Conservation (phyloP, 2,113 vertebrate species). For the Equus przewalskii region DNA sequence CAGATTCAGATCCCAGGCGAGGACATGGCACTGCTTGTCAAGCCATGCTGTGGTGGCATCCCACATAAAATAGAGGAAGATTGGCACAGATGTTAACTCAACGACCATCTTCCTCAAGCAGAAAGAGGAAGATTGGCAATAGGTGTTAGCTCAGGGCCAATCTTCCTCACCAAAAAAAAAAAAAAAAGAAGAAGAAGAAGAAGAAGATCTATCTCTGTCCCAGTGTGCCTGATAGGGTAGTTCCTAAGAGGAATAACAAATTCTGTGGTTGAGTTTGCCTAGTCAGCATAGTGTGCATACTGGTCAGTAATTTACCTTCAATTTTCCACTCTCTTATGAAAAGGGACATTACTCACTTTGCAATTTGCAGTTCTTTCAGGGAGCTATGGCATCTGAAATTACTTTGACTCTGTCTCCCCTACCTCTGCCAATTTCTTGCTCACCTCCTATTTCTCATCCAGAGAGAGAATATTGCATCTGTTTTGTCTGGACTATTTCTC, state of each 20-base stretch:
- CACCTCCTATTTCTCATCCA: not conserved
- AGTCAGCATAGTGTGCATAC: accelerated
- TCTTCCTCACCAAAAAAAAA: too few relatives aligned
- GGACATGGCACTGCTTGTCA: too few relatives aligned
- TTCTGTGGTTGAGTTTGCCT: not conserved
- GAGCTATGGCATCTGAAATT: not conserved
- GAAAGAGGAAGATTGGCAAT: too few relatives aligned
- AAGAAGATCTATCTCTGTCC: not conserved
- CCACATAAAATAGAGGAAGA: too few relatives aligned
- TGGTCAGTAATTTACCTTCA: not conserved
- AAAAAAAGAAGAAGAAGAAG: too few relatives aligned
- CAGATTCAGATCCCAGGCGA: too few relatives aligned
- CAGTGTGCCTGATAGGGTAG: not conserved
- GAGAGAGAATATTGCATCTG: not conserved
- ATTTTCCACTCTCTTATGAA: not conserved
- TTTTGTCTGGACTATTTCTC: not conserved
- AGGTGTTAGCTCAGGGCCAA: too few relatives aligned
- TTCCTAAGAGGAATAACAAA: not conserved
- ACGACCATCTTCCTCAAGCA: too few relatives aligned
- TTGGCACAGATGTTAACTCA: too few relatives aligned
- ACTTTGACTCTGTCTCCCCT: not conserved
- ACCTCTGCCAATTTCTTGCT: not conserved
- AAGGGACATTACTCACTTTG: not conserved
- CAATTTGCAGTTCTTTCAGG: not conserved
- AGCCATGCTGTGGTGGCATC: too few relatives aligned